A percentile compares a stretch with the other conserved stretches of the same genome.
These are phyloP conservation scores for Petrocephalus sullivani DNA, from an alignment of 2,797 vertebrate genomes.

Conservation along the genomic window DNA sequence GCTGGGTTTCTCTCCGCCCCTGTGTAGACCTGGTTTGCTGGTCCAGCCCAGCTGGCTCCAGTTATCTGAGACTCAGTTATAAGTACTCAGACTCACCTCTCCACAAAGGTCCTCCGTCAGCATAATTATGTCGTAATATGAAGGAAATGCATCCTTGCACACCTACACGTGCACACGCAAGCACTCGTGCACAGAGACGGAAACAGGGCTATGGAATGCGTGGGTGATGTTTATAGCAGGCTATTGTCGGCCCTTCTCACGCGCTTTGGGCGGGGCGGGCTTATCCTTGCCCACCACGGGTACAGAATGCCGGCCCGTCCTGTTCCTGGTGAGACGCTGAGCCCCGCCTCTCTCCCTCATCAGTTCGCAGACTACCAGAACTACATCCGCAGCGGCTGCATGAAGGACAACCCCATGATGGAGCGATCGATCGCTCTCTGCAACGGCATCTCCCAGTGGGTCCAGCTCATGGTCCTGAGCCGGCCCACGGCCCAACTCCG, in stretches of 20 bases:
- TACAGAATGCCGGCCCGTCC: background rate
- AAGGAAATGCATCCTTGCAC: background rate
- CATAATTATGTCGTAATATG: background rate
- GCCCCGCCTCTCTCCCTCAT: background rate
- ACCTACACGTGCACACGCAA: background rate
- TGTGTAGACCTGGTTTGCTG: background rate
- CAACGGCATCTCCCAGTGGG: slow-evolving; percentile 94
- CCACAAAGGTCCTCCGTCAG: background rate
- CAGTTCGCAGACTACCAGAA: slow-evolving; percentile 89
- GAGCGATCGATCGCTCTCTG: slow-evolving; percentile 89
- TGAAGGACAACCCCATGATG: slow-evolving; percentile 92
- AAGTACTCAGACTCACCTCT: background rate
- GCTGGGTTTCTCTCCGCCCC: background rate
- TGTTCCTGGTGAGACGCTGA: background rate
- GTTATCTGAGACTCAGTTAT: background rate
- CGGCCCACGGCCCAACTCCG: slow-evolving; percentile 88
- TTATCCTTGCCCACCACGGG: background rate
- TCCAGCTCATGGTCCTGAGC: slow-evolving; percentile 94
- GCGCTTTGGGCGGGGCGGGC: background rate
- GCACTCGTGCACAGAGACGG: background rate
- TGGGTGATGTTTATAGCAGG: background rate
- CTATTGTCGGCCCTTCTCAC: background rate
- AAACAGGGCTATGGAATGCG: background rate
- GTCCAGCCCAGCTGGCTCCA: background rate
- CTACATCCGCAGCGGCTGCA: slow-evolving; percentile 82